Percentiles rank a stretch among this genome's conserved stretches.
These are phyloP conservation scores for Drosophila tanythrix DNA, from an alignment of 2,888 invertebrate genomes.

Conservation along the genomic window DNA sequence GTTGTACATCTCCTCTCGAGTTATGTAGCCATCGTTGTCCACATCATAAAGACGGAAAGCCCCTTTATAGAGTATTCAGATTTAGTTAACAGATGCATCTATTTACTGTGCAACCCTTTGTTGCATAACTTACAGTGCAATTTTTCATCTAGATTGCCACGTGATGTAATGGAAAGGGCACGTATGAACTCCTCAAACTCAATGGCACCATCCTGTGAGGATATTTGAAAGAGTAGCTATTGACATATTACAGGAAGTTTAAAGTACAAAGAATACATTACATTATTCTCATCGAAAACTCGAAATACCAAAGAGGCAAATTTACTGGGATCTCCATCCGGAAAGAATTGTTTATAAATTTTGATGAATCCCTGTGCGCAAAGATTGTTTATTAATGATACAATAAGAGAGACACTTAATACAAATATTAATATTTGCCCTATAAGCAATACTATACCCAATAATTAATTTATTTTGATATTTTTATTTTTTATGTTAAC, in stretches of 20 bases:
- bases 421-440: not conserved
- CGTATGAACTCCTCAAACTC: constrained; percentile 99
- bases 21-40: constrained; percentile 98
- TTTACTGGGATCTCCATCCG: constrained; percentile 99
- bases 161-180: constrained; percentile 98
- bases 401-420: constrained; percentile 1
- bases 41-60: constrained; percentile 98
- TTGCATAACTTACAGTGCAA: constrained; percentile 93
- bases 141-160: constrained; percentile 99
- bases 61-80: constrained; percentile 93
- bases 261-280: constrained; percentile 86
- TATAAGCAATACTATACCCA: not conserved
- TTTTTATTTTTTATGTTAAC: not conserved
- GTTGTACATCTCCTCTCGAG: constrained; percentile 97
- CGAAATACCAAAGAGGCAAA: constrained; percentile 99
- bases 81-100: constrained; percentile 88
- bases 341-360: constrained; percentile 99
- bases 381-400: not conserved
- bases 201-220: constrained; percentile 96
- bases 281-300: constrained; percentile 99
- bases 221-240: not conserved
- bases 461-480: not conserved
- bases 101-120: constrained; percentile 88
- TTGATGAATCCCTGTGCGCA: constrained; percentile 96
- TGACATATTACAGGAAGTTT: constrained; percentile 86